Evolutionary conservation across 2,888 invertebrate genomes (phyloP), one percentile per base, ranked within the genome.

Genomic region (Heliconius erato): DNA sequence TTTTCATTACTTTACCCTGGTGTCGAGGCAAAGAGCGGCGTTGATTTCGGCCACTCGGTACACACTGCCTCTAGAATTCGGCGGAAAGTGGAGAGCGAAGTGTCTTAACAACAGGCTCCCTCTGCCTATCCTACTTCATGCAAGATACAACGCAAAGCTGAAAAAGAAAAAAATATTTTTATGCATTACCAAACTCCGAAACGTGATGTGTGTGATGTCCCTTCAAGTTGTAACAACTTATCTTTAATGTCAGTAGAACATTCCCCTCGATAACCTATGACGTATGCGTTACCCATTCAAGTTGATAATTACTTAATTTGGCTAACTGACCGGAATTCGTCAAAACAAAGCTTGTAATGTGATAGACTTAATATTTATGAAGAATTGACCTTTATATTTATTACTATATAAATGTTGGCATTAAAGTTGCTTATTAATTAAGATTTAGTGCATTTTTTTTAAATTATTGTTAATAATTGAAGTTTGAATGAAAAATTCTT

Each of bases 271-370:
- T 78, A 78, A 78, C 65, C 78, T 65, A 67, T 68, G 65, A 78
- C 67, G 67, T 78, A 23, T 78, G 44, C 40, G 28, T 78, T 44
- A 78, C 67, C 59, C 19, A 67, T 68, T 68, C 49, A 65, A 23
- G 23, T 68, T 49, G 65, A 67, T 68, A 63, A 63, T 76, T 76
- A 76, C 63, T 63, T 76, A 76, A 76, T 76, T 76, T 76, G 40
- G 14, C 19, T 67, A 44, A 49, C 19, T 67, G 49, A 67, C 67
- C 23, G 28, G 28, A 7, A 67, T 49, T 65, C 5, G 26, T 26
- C n/a, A 78, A 65, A 40, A 65, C 23, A 72, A 16, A 26, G 16
- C 16, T 49, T 40, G 44, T 26, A 26, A 72, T 72, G n/a, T 26
- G 26, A 28, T 26, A 12, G 16, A 71, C n/a, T 12, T 40, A 9